These are phyloP conservation scores for Apodemia mormo DNA, from an alignment of 2,888 invertebrate species.

Conservation along the genomic window DNA sequence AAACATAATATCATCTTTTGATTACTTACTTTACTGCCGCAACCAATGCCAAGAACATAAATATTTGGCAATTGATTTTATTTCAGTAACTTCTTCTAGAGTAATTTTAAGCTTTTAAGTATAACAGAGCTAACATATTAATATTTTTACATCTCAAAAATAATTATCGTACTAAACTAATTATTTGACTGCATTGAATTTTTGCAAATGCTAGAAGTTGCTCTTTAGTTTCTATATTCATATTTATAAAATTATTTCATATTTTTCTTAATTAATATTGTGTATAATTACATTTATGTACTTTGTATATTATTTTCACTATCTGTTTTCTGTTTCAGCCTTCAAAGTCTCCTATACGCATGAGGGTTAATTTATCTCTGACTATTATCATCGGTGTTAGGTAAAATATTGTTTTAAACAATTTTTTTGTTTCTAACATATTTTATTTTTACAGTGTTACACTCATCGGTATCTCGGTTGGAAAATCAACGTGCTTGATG, in stretches of 20 bases:
- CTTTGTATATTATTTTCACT: slow-evolving; percentile 51
- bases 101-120: too few species aligned
- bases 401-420: slow-evolving; percentile 21
- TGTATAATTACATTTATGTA: slow-evolving; percentile 33
- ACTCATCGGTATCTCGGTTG: slow-evolving; percentile 96
- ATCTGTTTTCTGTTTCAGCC: slow-evolving; percentile 80
- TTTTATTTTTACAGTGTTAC: slow-evolving; percentile 86
- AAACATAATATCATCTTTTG: too few species aligned
- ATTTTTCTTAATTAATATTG: background rate
- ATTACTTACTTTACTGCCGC: too few species aligned
- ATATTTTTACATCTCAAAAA: too few species aligned
- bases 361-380: slow-evolving; percentile 58
- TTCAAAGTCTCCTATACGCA: slow-evolving; percentile 74
- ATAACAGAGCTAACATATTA: too few species aligned
- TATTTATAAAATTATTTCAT: background rate
- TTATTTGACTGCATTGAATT: too few species aligned
- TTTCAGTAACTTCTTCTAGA: too few species aligned
- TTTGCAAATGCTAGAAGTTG: too few species aligned
- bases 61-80: too few species aligned
- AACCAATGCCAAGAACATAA: too few species aligned
- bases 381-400: slow-evolving; percentile 54
- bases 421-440: slow-evolving; percentile 21
- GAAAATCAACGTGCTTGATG: slow-evolving; percentile 95
- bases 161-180: too few species aligned
- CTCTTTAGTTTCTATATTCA: background rate